These are phyloP conservation scores for Nemotelus pantherinus DNA, from an alignment of 2,888 invertebrate genomes.

Conservation along the genomic window DNA sequence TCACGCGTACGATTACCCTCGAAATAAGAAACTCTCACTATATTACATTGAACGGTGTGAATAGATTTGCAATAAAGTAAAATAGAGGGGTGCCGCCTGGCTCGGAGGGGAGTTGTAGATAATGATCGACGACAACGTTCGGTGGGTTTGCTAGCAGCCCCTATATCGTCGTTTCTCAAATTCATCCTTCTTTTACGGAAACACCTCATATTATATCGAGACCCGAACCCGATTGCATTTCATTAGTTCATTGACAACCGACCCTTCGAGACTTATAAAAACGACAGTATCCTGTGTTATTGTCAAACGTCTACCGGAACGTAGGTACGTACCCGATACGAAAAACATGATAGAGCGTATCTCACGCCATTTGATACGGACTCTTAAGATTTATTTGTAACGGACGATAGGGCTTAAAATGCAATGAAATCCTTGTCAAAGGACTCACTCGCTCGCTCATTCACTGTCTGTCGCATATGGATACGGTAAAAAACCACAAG, in stretches of 20 bases:
- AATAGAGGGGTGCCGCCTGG: not conserved
- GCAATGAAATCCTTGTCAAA: conserved; percentile 31
- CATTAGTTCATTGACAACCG: too few relatives aligned
- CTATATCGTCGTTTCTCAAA: too few relatives aligned
- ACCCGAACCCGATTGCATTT: too few relatives aligned
- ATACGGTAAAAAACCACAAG: conserved; percentile 37
- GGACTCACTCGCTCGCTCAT: too few relatives aligned
- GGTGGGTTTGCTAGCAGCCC: too few relatives aligned
- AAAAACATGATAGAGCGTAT: conserved; percentile 26
- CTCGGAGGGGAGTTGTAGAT: too few relatives aligned
- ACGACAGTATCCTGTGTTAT: conserved; percentile 24
- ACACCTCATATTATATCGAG: too few relatives aligned
- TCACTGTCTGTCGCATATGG: not conserved
- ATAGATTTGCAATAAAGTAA: conserved; percentile 31
- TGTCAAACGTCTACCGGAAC: not conserved
- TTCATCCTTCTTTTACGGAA: too few relatives aligned
- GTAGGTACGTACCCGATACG: conserved; percentile 10
- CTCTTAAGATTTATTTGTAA: conserved; percentile 42
- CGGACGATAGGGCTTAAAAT: conserved; percentile 35
- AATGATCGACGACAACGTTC: too few relatives aligned
- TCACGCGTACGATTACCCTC: conserved; percentile 44
- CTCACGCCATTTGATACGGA: conserved; percentile 45
- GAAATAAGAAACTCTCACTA: conserved; percentile 6
- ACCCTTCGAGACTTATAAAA: not conserved
- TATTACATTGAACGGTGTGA: conserved; percentile 23